Evolutionary conservation across 2,797 vertebrate genomes (phyloP), one percentile per base, ranked within the genome.

Genomic region (Macroramphosus scolopax): DNA sequence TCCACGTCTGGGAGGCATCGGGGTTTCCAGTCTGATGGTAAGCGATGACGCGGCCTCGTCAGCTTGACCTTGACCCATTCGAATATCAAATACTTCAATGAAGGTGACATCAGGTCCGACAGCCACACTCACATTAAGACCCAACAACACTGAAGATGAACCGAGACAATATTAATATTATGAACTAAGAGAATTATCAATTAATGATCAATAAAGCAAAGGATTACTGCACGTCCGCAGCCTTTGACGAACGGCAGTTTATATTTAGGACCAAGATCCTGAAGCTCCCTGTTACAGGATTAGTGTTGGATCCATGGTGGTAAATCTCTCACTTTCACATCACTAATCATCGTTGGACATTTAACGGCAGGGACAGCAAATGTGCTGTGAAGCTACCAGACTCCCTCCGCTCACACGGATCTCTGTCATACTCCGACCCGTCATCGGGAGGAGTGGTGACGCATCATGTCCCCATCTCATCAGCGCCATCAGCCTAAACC

Each of bases 21-120:
- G 97, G 51, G 94, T 96, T 0, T 94, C 96, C 86, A 98, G 96
- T 75, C 90, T 93, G 73, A 92, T 98, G 25, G 96, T 96, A 70
- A 92, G 92, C 25, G 10, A 25, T 5, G 10, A 16, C 15, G 25
- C 30, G 6, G 29, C 14, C 18, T 24, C 14, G 9, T 25, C 14
- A 30, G 12, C 2, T 1, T 12, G 6, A 32, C 12, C 12, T 13
- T 2, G 14, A 0, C 30, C n/a, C n/a, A n/a, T n/a, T n/a, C n/a
- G 20, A 22, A 6, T 22, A 6, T 3, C 3, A 3, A 22, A 22
- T 6, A 22, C 20, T 22, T 22, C 20, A 22, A 22, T 3, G n/a
- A 22, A 3, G 6, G 20, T 22, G 20, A 3, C 20, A 22, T 22
- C n/a, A n/a, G n/a, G 20, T 22, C 20, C 3, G 20, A 22, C 20